A percentile compares a stretch with the other conserved stretches of the same genome.
Evolutionary conservation across 2,888 invertebrate genomes (phyloP).

Genomic region (Nasonovia ribisnigri): DNA sequence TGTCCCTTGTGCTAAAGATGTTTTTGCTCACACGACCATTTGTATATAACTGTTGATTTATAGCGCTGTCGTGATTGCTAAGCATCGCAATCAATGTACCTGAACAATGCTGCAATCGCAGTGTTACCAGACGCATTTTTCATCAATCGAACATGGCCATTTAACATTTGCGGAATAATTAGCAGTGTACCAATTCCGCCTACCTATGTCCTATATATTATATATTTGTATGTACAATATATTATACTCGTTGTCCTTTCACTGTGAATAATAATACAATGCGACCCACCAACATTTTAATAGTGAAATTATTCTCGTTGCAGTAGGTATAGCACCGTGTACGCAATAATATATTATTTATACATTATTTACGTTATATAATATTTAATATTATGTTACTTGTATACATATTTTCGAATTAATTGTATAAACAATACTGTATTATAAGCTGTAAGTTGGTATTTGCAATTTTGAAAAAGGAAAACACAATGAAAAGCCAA

Average conservation of each 20-base stretch:
- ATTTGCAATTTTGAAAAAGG: not conserved
- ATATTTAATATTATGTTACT: not conserved
- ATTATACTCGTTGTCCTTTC: not conserved
- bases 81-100: constrained; percentile 28
- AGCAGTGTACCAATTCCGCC: not conserved
- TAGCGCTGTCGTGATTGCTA: constrained; percentile 4
- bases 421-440: not conserved
- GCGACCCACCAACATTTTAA: not conserved
- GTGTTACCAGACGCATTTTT: constrained; percentile 15
- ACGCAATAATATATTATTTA: not conserved
- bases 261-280: not conserved
- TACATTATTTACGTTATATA: not conserved
- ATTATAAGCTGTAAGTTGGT: not conserved
- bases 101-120: constrained; percentile 29
- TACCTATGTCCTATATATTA: not conserved
- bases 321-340: not conserved
- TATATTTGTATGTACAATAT: not conserved
- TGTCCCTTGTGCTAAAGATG: constrained; percentile 25
- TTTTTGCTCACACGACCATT: not conserved
- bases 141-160: constrained; percentile 31
- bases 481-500: not conserved
- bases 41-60: constrained; percentile 21
- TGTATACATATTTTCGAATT: not conserved
- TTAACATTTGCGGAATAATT: constrained; percentile 45
- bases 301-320: not conserved